phyloP scores from a whole-genome alignment of 1,140 invertebrate species.

The Drosophila sulfurigaster region DNA sequence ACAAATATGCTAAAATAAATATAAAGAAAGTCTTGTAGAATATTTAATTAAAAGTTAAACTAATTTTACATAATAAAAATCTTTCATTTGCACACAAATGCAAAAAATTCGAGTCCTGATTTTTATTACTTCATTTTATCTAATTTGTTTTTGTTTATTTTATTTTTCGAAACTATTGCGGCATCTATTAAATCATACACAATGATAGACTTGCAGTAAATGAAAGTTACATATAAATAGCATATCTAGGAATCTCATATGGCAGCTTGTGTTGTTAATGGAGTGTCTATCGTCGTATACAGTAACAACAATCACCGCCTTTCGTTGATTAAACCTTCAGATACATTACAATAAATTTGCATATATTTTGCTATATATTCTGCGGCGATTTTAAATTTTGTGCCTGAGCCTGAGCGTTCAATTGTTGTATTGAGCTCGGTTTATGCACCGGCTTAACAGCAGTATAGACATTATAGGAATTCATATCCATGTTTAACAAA shows the following conservation, averaged over 20 bases:
- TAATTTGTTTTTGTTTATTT: not conserved
- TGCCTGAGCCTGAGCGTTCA: slow-evolving; percentile 19
- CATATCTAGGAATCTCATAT: slow-evolving; percentile 61
- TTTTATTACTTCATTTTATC: not conserved
- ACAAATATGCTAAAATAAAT: too few relatives aligned
- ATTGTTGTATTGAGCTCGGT: slow-evolving; percentile 28
- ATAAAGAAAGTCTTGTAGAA: too few relatives aligned
- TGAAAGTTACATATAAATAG: not conserved
- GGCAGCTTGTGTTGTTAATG: slow-evolving; percentile 56
- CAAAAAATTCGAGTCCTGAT: too few relatives aligned
- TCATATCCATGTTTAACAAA: slow-evolving; percentile 25
- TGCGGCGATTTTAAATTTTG: slow-evolving; percentile 22
- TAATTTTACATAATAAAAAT: too few relatives aligned
- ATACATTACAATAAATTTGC: slow-evolving; percentile 40
- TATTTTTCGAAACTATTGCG: not conserved
- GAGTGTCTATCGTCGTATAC: slow-evolving; percentile 45
- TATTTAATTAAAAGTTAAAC: too few relatives aligned
- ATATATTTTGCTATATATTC: slow-evolving; percentile 57
- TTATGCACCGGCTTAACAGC: slow-evolving; percentile 14
- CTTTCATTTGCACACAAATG: too few relatives aligned
- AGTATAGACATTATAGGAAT: slow-evolving; percentile 30
- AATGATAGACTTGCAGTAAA: not conserved
- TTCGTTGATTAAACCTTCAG: slow-evolving; percentile 14
- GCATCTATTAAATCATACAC: not conserved
- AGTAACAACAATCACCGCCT: slow-evolving; percentile 37